Percentiles rank a stretch among this genome's conserved stretches.
phyloP scores from a whole-genome alignment of 2,113 vertebrate genomes.

The Onychostoma macrolepis region DNA sequence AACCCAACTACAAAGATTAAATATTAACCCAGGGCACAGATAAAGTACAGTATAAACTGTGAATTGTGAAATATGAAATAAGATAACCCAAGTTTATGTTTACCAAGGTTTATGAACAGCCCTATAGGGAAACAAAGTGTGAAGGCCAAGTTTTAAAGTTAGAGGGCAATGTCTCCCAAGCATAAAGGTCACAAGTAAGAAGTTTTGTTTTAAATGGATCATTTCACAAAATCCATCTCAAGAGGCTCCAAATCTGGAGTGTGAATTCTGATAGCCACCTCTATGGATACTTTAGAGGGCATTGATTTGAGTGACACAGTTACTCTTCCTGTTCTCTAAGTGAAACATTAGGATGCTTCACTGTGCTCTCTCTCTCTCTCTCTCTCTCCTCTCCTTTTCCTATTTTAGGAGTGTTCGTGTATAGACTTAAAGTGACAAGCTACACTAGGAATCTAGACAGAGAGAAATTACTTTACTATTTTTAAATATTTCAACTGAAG shows the following conservation, averaged over 20 bases:
- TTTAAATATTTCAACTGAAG: not conserved
- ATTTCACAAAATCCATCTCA: constrained; percentile 43
- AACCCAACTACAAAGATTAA: no score
- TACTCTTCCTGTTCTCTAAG: constrained; percentile 42
- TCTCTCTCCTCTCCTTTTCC: not conserved
- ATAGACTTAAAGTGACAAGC: not conserved
- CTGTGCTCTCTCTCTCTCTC: constrained; percentile 5
- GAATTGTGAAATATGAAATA: not conserved
- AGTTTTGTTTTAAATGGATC: constrained; percentile 26
- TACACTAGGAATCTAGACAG: not conserved
- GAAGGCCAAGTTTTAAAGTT: constrained; percentile 20
- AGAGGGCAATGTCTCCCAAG: not conserved
- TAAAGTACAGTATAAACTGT: not conserved
- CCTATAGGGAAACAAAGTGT: not conserved
- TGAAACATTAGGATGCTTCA: constrained; percentile 27
- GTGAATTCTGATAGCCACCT: constrained; percentile 40
- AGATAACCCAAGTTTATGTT: not conserved
- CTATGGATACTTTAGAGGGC: constrained; percentile 27
- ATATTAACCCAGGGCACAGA: no score
- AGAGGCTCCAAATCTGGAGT: constrained; percentile 37
- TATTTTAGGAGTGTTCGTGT: not conserved
- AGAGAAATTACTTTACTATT: not conserved
- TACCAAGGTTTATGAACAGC: not conserved
- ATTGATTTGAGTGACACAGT: constrained; percentile 41
- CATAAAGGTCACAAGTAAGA: not conserved